A percentile compares a stretch with the other conserved stretches of the same genome.
Evolutionary conservation across 2,113 vertebrate species (phyloP).

Genomic region (Dunckerocampus dactyliophorus): DNA sequence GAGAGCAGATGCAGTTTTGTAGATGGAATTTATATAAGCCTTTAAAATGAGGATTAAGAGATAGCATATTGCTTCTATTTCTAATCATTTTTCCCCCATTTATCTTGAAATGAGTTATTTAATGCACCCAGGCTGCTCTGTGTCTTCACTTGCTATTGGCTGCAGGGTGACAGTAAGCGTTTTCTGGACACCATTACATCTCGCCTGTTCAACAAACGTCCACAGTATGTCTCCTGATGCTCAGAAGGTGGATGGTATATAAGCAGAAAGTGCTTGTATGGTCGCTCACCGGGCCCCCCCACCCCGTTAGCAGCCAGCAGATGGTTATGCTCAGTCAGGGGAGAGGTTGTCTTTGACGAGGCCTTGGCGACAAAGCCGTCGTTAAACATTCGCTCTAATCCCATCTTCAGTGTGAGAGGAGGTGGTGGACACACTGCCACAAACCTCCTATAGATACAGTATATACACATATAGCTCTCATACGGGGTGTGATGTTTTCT

Average conservation of each 20-base stretch:
- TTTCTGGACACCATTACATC: constrained; percentile 19
- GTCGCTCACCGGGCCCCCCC: constrained; percentile 25
- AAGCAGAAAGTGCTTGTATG: constrained; percentile 33
- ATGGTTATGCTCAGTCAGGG: constrained; percentile 56
- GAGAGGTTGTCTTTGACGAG: constrained; percentile 50
- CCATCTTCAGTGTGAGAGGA: constrained; percentile 7
- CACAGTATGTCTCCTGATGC: not conserved
- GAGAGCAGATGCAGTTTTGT: not conserved
- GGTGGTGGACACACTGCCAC: constrained; percentile 1
- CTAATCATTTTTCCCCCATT: too few species aligned
- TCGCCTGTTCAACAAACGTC: too few species aligned
- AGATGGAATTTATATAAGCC: not conserved
- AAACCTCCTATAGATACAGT: constrained; percentile 3
- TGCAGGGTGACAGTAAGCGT: not conserved
- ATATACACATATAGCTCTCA: not conserved
- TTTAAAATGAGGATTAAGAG: too few species aligned
- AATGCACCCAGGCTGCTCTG: too few species aligned
- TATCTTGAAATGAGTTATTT: too few species aligned
- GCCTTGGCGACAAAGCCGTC: constrained; percentile 58
- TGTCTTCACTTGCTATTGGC: not conserved
- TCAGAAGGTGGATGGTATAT: constrained; percentile 21
- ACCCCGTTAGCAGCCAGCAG: constrained; percentile 46
- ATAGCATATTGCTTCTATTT: not conserved
- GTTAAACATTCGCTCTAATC: constrained; percentile 66
- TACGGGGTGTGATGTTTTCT: not conserved